Conservation (phyloP, 2,888 invertebrate species). For the Neoscelio sp. region DNA sequence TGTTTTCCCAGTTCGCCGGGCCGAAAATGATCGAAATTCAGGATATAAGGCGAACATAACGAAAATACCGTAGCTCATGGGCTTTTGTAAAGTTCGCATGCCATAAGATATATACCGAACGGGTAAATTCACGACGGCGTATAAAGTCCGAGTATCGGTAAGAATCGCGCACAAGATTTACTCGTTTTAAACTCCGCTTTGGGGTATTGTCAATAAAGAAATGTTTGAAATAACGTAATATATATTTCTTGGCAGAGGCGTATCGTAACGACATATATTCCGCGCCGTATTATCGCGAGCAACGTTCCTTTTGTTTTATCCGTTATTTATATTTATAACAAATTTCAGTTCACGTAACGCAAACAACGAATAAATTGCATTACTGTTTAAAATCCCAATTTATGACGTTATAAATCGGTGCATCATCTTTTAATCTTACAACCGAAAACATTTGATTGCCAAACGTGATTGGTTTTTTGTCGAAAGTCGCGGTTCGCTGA, state of each 20-base stretch:
- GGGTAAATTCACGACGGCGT: slow-evolving; percentile 44
- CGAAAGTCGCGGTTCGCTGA: background rate
- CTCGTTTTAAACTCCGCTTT: slow-evolving; percentile 42
- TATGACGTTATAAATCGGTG: background rate
- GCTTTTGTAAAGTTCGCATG: slow-evolving; percentile 36
- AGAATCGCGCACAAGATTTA: slow-evolving; percentile 43
- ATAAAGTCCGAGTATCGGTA: slow-evolving; percentile 45
- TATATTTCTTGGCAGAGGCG: slow-evolving; percentile 17
- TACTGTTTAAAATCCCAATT: slow-evolving; percentile 19
- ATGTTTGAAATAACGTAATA: slow-evolving; percentile 38
- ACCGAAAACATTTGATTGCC: background rate
- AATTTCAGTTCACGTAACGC: slow-evolving; percentile 8
- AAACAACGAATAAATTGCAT: slow-evolving; percentile 18
- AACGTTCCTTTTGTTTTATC: slow-evolving; percentile 31
- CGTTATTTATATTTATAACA: slow-evolving; percentile 23
- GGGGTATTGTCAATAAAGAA: slow-evolving; percentile 48
- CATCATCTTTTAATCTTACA: background rate
- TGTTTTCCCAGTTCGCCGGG: too few relatives aligned
- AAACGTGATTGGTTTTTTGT: background rate
- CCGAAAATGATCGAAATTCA: slow-evolving; percentile 43
- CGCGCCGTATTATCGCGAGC: slow-evolving; percentile 34
- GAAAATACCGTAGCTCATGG: slow-evolving; percentile 33
- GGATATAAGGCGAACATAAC: slow-evolving; percentile 8
- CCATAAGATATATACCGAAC: slow-evolving; percentile 24
- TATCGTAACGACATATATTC: slow-evolving; percentile 22